Base-by-base conservation (phyloP, 2,888 invertebrate genomes). In the Ischnus inquisitorius region DNA sequence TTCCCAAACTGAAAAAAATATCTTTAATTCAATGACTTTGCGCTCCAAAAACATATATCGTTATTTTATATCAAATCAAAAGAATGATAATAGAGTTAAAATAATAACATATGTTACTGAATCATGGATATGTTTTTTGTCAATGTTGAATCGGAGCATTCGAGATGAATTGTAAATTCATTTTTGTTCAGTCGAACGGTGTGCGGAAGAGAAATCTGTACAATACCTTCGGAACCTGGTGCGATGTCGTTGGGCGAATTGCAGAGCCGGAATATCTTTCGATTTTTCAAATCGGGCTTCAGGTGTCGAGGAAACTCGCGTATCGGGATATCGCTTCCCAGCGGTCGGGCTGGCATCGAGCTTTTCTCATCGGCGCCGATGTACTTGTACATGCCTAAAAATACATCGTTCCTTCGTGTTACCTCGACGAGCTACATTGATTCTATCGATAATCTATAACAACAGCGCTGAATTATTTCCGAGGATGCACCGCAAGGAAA, bases 331-430 rank as follows among this genome's bases (percentile, higher is more conserved):
- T 94, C 93, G 86, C 92, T 93, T 41, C 90, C 90, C 19, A 94
- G 93, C 0, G 94, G 88, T 76, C 93, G 92, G 43, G 92, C 90
- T 72, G 94, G 94, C 83, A 95, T 90, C 10, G 92, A 89, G 85
- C 92, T 90, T 89, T 93, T 90, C 94, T 95, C 94, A 88, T 95
- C 95, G 48, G 94, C 94, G n/a, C 96, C 95, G 93, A 96, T 96
- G 89, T 96, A 97, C 92, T 97, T 97, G 93, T 97, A 97, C 95
- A 97, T 96, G 75, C 97, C 96, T 96, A 91, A 62, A 94, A 83
- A 82, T 78, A 79, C 16, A 76, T 34, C 39, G 4, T 77, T 83
- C 41, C 54, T 62, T 71, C 62, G 60, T 41, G 28, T 43, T 51
- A 22, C 3, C 1, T 60, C 77, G 25, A 39, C 69, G 19, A 28